phyloP scores from a whole-genome alignment of 1,140 invertebrate species.

The Zaprionus taronus region DNA sequence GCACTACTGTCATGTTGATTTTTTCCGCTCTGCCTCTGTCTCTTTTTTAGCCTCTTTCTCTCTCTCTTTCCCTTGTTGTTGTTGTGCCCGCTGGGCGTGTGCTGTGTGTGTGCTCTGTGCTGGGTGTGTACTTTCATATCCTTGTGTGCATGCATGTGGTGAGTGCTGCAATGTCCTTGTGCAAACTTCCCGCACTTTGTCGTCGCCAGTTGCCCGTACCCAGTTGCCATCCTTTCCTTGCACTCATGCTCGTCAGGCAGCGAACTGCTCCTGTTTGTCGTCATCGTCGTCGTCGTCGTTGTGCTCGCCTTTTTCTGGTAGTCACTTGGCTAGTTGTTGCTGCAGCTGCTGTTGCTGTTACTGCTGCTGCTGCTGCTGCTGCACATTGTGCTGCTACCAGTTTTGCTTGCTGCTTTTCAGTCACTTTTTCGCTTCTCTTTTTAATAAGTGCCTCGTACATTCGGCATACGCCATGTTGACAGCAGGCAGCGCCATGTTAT shows the following conservation, averaged over 20 bases:
- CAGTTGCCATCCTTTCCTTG: constrained; percentile 25
- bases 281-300: no score
- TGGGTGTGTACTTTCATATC: constrained; percentile 64
- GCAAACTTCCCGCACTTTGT: constrained; percentile 81
- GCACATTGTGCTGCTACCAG: constrained; percentile 45
- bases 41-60: constrained; percentile 2
- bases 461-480: constrained; percentile 50
- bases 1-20: constrained; percentile 72
- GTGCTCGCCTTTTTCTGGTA: constrained; percentile 19
- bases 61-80: constrained; percentile 21
- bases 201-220: constrained; percentile 52
- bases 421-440: constrained; percentile 18
- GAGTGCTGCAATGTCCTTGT: constrained; percentile 79
- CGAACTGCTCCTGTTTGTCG: background rate
- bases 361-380: constrained; percentile 38
- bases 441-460: constrained; percentile 63
- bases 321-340: constrained; percentile 37
- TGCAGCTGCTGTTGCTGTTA: constrained; percentile 32
- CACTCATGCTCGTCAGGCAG: constrained; percentile 1
- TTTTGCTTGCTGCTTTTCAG: constrained; percentile 39
- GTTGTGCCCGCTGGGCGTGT: constrained; percentile 53
- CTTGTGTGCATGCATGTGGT: constrained; percentile 81
- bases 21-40: constrained; percentile 45
- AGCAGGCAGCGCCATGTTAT: constrained; percentile 34
- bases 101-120: constrained; percentile 33